These are phyloP conservation scores for Julus scandinavius DNA, from an alignment of 2,888 invertebrate genomes.

Conservation along the genomic window DNA sequence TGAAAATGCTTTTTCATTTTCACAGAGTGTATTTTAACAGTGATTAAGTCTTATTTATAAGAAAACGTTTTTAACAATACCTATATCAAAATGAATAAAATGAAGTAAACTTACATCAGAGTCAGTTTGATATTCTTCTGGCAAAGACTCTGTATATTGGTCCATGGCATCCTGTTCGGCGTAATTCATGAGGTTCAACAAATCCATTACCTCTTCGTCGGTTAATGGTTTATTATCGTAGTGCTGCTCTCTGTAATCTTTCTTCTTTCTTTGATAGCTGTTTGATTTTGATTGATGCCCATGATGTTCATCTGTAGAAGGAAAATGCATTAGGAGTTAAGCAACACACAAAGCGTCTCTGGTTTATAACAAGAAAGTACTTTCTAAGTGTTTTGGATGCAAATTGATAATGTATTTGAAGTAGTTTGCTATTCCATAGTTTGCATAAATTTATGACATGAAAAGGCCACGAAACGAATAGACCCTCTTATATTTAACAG, in stretches of 20 bases:
- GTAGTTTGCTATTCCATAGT: no score
- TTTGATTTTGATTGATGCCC: constrained; percentile 10
- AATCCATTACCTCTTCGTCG: constrained; percentile 12
- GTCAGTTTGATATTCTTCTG: background rate
- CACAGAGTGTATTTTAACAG: background rate
- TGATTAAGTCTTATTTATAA: background rate
- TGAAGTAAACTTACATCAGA: background rate
- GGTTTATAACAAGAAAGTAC: no score
- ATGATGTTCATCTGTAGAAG: background rate
- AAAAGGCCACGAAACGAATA: no score
- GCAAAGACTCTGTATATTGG: background rate
- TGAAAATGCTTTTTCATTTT: no score
- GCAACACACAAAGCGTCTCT: background rate
- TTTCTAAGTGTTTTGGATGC: no score
- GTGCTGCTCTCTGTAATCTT: constrained; percentile 23
- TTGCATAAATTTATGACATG: no score
- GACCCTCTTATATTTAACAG: no score
- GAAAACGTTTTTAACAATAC: background rate
- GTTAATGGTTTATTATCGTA: constrained; percentile 19
- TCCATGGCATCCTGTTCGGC: background rate
- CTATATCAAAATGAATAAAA: background rate
- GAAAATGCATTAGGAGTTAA: background rate
- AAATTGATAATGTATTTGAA: no score
- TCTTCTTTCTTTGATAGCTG: constrained; percentile 18
- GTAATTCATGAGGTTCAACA: background rate